Evolutionary conservation across 2,888 invertebrate species (phyloP).

Genomic region (Diarsia dahlii): DNA sequence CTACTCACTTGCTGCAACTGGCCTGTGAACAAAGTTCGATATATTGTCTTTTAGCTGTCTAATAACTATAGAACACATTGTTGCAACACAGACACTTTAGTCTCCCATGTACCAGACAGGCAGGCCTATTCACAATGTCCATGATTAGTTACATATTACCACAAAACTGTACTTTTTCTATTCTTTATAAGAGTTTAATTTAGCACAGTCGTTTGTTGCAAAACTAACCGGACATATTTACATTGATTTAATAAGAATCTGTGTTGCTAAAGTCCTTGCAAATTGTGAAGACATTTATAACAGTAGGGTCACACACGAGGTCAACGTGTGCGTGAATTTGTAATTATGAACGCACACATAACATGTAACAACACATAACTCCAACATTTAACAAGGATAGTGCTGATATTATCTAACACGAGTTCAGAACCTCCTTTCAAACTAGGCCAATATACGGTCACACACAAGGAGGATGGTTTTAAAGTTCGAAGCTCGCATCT

Average conservation of each 20-base stretch:
- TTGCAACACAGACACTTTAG: constrained; percentile 47
- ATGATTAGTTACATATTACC: constrained; percentile 32
- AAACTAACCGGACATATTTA: constrained; percentile 37
- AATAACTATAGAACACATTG: constrained; percentile 46
- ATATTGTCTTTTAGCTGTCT: constrained; percentile 59
- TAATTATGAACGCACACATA: constrained; percentile 53
- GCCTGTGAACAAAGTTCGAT: constrained; percentile 49
- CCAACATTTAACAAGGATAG: constrained; percentile 43
- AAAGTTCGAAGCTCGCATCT: constrained; percentile 73
- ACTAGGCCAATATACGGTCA: constrained; percentile 70
- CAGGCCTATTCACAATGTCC: constrained; percentile 32
- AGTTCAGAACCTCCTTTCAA: constrained; percentile 44
- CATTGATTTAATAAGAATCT: constrained; percentile 42
- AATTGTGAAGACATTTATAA: constrained; percentile 42
- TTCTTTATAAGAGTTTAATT: constrained; percentile 52
- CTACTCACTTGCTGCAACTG: constrained; percentile 64
- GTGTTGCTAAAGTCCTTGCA: constrained; percentile 44
- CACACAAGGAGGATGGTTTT: constrained; percentile 71
- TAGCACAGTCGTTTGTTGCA: constrained; percentile 39
- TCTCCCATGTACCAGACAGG: constrained; percentile 45
- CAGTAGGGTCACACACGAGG: constrained; percentile 43
- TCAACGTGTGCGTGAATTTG: constrained; percentile 43
- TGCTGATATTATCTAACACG: constrained; percentile 34
- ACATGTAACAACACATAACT: constrained; percentile 35
- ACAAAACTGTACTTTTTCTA: constrained; percentile 43